Percentiles rank a stretch among this genome's conserved stretches.
Conservation (phyloP, 2,888 invertebrate genomes). For the Oscheius onirici region DNA sequence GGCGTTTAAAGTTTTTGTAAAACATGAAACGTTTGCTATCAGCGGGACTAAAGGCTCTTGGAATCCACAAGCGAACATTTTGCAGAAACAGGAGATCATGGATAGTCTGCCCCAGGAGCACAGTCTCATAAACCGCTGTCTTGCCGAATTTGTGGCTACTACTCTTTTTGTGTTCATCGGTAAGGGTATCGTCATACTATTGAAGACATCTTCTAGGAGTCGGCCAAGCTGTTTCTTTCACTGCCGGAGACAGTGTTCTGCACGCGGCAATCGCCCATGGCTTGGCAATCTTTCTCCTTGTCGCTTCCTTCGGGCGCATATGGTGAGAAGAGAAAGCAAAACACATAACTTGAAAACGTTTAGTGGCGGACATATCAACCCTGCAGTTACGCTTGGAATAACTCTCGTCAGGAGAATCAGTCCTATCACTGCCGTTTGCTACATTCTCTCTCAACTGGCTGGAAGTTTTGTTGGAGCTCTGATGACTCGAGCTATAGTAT, state of each 20-base stretch:
- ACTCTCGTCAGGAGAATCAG: conserved; percentile 56
- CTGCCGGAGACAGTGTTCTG: conserved; percentile 42
- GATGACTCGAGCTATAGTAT: conserved; percentile 57
- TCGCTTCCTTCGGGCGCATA: conserved; percentile 60
- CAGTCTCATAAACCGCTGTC: conserved; percentile 48
- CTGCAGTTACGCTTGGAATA: conserved; percentile 73
- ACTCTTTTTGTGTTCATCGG: conserved; percentile 66
- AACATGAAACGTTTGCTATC: no score
- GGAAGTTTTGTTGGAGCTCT: conserved; percentile 72
- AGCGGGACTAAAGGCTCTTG: background rate
- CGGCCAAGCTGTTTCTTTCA: conserved; percentile 7
- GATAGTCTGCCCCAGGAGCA: conserved; percentile 33
- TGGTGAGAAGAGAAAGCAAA: conserved; percentile 19
- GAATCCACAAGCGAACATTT: background rate
- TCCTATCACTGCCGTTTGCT: conserved; percentile 53
- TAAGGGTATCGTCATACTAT: conserved; percentile 29
- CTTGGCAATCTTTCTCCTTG: conserved; percentile 62
- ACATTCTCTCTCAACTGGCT: conserved; percentile 69
- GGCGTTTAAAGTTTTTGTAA: no score
- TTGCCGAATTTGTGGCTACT: conserved; percentile 66
- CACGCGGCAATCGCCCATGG: conserved; percentile 67
- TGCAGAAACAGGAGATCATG: conserved; percentile 22
- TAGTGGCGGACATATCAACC: conserved; percentile 74
- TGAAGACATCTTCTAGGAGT: conserved; percentile 5
- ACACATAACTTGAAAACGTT: conserved; percentile 3